Evolutionary conservation across 2,888 invertebrate species (phyloP), one percentile per base, ranked within the genome.

Genomic region (Mythimna lalbum): DNA sequence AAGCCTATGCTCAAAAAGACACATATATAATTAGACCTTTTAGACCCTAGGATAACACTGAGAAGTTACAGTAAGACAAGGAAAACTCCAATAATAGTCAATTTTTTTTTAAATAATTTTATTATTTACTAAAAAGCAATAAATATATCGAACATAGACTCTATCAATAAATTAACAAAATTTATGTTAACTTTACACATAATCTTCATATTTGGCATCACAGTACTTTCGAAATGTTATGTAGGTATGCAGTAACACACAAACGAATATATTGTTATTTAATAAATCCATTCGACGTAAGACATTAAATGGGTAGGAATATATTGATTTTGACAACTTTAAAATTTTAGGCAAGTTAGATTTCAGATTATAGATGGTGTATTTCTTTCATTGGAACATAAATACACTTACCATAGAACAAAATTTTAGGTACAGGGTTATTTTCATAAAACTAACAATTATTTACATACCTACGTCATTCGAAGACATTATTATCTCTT

Each of bases 51-150:
- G 27, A 4, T 33, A 9, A 33, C 33, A 33, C 9, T 33, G 33
- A 1, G 17, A 27, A 31, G 19, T 19, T 12, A 27, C 14, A 23
- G 14, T 21, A 23, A n/a, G 1, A 27, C 9, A 21, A 27, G 36
- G 21, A 39, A 39, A 50, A 23, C 17, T 19, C 14, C 19, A 73
- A 60, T 49, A 23, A 78, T 67, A 61, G 0, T 4, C 23, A n/a
- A 17, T 0, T 21, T 68, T 85, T n/a, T 86, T 76, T 80, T 87
- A 88, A 89, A 91, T 91, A 89, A 88, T 89, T 93, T 93, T 92
- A 93, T 94, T 94, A 93, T 92, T 94, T 92, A 90, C 94, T 95
- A 94, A 92, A 90, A 95, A 95, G 95, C 95, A 94, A 95, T 95
- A 94, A 95, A 94, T 95, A 94, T 90, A 93, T 92, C 91, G 92